Evolutionary conservation across 1,140 invertebrate genomes (phyloP).

Genomic region (Drosophila lowei): DNA sequence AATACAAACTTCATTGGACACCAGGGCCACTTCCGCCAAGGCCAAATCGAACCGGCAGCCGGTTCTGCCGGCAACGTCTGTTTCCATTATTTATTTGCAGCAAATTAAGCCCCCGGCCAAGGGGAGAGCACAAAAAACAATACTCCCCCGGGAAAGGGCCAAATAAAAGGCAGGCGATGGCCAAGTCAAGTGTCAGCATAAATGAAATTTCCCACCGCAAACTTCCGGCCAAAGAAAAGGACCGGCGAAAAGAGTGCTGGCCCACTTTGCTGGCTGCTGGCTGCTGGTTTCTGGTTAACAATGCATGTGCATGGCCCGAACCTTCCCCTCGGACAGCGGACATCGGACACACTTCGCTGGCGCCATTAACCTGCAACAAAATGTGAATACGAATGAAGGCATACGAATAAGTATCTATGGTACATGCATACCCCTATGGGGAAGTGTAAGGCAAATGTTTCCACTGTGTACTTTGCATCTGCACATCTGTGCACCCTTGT

Average conservation of each 20-base stretch:
- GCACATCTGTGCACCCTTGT: not conserved
- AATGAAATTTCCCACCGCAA: slow-evolving; percentile 81
- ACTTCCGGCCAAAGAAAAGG: slow-evolving; percentile 63
- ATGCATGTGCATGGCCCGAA: slow-evolving; percentile 61
- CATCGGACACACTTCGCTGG: slow-evolving; percentile 58
- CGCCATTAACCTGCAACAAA: slow-evolving; percentile 48
- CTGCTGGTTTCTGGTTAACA: slow-evolving; percentile 47
- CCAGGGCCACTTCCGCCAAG: slow-evolving; percentile 57
- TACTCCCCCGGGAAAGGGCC: no score
- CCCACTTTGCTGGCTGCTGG: not conserved
- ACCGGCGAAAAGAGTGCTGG: not conserved
- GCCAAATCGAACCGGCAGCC: slow-evolving; percentile 60
- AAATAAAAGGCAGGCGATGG: slow-evolving; percentile 34
- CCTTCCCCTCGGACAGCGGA: slow-evolving; percentile 57
- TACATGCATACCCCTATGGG: no score
- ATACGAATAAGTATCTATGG: no score
- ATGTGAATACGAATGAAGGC: slow-evolving; percentile 16
- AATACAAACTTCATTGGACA: slow-evolving; percentile 58
- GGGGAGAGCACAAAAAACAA: slow-evolving; percentile 13
- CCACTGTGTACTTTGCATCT: slow-evolving; percentile 40
- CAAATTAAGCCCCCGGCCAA: slow-evolving; percentile 68
- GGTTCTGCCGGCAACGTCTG: slow-evolving; percentile 42
- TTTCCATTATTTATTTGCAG: slow-evolving; percentile 77
- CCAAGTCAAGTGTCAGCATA: slow-evolving; percentile 79
- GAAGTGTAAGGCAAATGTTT: slow-evolving; percentile 47